A percentile compares a stretch with the other conserved stretches of the same genome.
phyloP scores from a whole-genome alignment of 2,888 invertebrate species.

The Platynereis dumerilii region DNA sequence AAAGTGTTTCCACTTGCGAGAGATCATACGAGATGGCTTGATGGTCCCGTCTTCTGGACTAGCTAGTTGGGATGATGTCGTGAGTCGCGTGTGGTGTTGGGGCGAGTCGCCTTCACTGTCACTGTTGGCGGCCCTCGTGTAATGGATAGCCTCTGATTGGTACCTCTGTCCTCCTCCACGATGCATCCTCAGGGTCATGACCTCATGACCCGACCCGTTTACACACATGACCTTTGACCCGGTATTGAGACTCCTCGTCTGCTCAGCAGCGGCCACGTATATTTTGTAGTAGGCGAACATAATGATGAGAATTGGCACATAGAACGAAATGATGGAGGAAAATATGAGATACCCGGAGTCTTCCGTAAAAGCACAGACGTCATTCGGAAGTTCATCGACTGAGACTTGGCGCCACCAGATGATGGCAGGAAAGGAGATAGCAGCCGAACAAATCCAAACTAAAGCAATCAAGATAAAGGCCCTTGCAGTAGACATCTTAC shows the following conservation, averaged over 20 bases:
- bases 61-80: background rate
- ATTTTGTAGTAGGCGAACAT: constrained; percentile 97
- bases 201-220: constrained; percentile 70
- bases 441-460: constrained; percentile 95
- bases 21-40: constrained; percentile 30
- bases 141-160: constrained; percentile 21
- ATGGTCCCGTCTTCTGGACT: constrained; percentile 9
- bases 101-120: constrained; percentile 49
- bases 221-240: constrained; percentile 79
- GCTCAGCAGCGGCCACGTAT: constrained; percentile 90
- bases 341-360: constrained; percentile 95
- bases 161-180: constrained; percentile 76
- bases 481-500: constrained; percentile 87
- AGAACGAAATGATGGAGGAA: constrained; percentile 97
- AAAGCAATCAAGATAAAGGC: constrained; percentile 88
- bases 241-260: constrained; percentile 86
- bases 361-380: constrained; percentile 89
- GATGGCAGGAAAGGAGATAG: constrained; percentile 98
- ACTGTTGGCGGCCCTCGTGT: constrained; percentile 37
- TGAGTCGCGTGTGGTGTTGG: constrained; percentile 29
- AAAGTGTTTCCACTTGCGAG: constrained; percentile 69
- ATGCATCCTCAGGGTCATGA: constrained; percentile 87
- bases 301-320: constrained; percentile 95
- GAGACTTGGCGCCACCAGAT: constrained; percentile 66
- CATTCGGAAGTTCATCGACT: constrained; percentile 18